A percentile compares a stretch with the other conserved stretches of the same genome.
phyloP scores from a whole-genome alignment of 2,888 invertebrate genomes.

The Dicroscelio sp. region DNA sequence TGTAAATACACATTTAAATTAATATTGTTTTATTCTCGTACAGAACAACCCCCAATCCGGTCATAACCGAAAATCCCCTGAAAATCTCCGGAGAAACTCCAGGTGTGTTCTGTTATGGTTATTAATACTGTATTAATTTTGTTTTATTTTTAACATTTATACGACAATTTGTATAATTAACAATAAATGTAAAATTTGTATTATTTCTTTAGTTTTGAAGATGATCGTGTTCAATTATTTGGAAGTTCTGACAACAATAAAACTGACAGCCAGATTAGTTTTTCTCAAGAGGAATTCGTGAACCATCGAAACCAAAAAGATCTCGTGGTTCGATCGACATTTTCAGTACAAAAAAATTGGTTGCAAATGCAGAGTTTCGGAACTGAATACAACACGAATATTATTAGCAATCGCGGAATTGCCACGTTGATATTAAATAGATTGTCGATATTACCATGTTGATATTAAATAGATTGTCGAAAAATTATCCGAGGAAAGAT shows the following conservation, averaged over 20 bases:
- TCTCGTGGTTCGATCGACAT: slow-evolving; percentile 41
- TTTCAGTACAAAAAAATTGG: slow-evolving; percentile 69
- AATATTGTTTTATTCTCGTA: too few species aligned
- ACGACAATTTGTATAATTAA: too few species aligned
- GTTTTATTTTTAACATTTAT: too few species aligned
- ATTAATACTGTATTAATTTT: too few species aligned
- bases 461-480: slow-evolving; percentile 47
- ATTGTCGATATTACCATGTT: slow-evolving; percentile 49
- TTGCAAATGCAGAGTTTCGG: slow-evolving; percentile 74
- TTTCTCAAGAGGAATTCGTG: background rate
- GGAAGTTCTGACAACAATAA: background rate
- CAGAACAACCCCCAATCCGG: too few species aligned
- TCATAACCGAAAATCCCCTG: too few species aligned
- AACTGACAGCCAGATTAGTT: slow-evolving; percentile 6
- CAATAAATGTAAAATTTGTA: too few species aligned
- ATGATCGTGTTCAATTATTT: slow-evolving; percentile 18
- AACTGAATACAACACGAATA: slow-evolving; percentile 68
- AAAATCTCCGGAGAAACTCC: too few species aligned
- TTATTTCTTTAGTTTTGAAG: too few species aligned
- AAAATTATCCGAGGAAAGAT: slow-evolving; percentile 3
- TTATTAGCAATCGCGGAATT: slow-evolving; percentile 64
- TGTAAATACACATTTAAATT: background rate
- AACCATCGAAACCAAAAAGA: background rate
- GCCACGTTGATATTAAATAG: too few species aligned
- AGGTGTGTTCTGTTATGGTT: too few species aligned